phyloP scores from a whole-genome alignment of 2,113 vertebrate genomes.

The Acrocephalus arundinaceus region DNA sequence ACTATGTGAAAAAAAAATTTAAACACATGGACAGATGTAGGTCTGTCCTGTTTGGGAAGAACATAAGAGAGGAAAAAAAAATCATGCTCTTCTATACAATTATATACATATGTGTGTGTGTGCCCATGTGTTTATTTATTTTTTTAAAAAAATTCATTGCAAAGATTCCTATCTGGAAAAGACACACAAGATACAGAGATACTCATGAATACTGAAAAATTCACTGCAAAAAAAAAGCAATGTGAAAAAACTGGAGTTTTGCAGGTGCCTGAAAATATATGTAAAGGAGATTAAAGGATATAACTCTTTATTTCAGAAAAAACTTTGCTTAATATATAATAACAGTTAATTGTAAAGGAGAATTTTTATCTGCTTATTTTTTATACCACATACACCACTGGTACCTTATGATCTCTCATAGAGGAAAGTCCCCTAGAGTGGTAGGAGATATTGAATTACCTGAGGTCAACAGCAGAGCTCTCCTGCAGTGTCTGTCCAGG shows the following conservation, averaged over 20 bases:
- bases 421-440: background rate
- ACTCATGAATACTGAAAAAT: background rate
- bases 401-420: background rate
- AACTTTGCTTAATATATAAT: background rate
- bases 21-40: background rate
- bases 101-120: accelerated
- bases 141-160: background rate
- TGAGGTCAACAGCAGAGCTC: background rate
- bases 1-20: background rate
- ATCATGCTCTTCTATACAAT: background rate
- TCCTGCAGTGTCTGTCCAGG: background rate
- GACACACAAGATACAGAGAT: background rate
- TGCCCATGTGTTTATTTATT: accelerated
- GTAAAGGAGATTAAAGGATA: background rate
- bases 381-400: background rate
- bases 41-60: background rate
- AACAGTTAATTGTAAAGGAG: background rate
- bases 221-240: background rate
- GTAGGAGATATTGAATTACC: background rate
- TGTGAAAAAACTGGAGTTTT: background rate
- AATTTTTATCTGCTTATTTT: background rate
- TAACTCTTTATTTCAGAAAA: background rate
- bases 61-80: background rate
- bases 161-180: background rate
- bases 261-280: background rate